These are phyloP conservation scores for Patella vulgata DNA, from an alignment of 1,140 invertebrate species.

Conservation along the genomic window DNA sequence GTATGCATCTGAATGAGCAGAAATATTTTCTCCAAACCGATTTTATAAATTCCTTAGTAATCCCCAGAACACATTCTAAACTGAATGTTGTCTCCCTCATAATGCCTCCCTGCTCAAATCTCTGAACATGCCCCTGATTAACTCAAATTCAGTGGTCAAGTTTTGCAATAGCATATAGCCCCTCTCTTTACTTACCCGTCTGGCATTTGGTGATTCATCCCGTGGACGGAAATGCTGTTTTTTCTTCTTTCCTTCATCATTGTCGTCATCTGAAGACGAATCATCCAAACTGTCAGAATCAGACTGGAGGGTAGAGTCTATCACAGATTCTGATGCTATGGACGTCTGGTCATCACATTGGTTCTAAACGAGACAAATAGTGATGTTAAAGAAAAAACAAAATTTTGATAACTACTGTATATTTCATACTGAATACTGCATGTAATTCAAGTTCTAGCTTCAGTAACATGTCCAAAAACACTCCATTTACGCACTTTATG, in stretches of 20 bases:
- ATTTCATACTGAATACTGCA: not conserved
- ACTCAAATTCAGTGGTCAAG: constrained; percentile 67
- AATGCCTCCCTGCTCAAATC: too few species aligned
- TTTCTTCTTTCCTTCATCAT: constrained; percentile 57
- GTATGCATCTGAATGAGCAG: too few species aligned
- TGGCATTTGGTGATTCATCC: constrained; percentile 87
- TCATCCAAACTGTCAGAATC: constrained; percentile 62
- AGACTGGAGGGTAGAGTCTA: constrained; percentile 5
- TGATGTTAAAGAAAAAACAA: not conserved
- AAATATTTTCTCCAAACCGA: too few species aligned
- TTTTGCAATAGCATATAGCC: not conserved
- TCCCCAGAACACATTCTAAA: too few species aligned
- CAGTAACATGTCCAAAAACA: not conserved
- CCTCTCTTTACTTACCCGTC: constrained; percentile 72
- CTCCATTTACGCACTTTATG: not conserved
- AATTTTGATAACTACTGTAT: not conserved
- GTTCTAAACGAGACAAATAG: not conserved
- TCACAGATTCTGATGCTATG: too few species aligned
- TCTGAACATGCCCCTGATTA: too few species aligned
- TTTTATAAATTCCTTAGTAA: too few species aligned
- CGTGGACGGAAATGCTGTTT: constrained; percentile 78
- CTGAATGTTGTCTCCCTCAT: too few species aligned
- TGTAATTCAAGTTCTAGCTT: not conserved
- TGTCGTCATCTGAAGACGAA: constrained; percentile 72
- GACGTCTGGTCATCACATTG: not conserved